A percentile compares a stretch with the other conserved stretches of the same genome.
These are phyloP conservation scores for Anaspis maculata DNA, from an alignment of 2,888 invertebrate species.

Conservation along the genomic window DNA sequence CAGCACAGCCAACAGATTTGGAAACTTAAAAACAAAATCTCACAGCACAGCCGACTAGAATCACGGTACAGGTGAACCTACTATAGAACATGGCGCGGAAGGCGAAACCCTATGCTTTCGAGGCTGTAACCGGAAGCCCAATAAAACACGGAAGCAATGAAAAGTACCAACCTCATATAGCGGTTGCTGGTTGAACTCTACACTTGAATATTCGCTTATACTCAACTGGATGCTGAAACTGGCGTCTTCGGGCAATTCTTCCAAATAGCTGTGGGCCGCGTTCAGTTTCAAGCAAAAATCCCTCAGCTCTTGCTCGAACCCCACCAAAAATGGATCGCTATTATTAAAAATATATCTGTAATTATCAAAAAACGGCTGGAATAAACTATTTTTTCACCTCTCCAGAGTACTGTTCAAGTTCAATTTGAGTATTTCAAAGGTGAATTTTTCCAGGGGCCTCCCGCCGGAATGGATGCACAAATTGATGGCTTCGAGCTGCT, in stretches of 20 bases:
- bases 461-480: conserved; percentile 43
- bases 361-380: too few relatives aligned
- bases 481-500: conserved; percentile 46
- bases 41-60: too few relatives aligned
- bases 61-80: too few relatives aligned
- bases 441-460: conserved; percentile 41
- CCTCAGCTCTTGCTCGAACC: conserved; percentile 53
- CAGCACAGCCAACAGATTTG: too few relatives aligned
- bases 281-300: conserved; percentile 53
- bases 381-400: conserved; percentile 12
- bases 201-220: conserved; percentile 51
- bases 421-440: conserved; percentile 31
- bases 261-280: conserved; percentile 43
- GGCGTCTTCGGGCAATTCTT: conserved; percentile 46
- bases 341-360: background rate
- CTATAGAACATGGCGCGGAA: too few relatives aligned
- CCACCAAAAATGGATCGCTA: conserved; percentile 52
- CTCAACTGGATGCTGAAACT: conserved; percentile 55
- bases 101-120: too few relatives aligned
- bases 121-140: too few relatives aligned
- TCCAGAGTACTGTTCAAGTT: conserved; percentile 27
- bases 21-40: too few relatives aligned
- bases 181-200: conserved; percentile 48
- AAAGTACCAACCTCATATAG: too few relatives aligned
- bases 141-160: too few relatives aligned